Base-by-base conservation (phyloP, 1,140 invertebrate species). In the Apis laboriosa region DNA sequence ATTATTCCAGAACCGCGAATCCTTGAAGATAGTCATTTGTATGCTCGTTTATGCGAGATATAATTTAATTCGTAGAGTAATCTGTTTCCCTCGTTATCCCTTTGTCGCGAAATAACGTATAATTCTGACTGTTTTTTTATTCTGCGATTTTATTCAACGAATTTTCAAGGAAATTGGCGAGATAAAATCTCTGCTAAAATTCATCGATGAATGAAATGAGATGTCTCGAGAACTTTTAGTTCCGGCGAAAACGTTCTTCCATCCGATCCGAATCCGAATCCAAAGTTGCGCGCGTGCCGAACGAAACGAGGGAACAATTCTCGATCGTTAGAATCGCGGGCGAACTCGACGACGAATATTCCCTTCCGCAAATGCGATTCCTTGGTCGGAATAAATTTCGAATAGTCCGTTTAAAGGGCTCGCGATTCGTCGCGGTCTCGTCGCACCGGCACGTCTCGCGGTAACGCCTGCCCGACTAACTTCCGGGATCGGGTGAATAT, bases 401-500 rank as follows among this genome's bases (percentile, higher is more conserved):
- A 66, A 66, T 58, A 43, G 56, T 72, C 43, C n/a, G 71, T 58
- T 15, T 61, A 72, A 82, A 51, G 74, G 9, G 12, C 28, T 13
- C 24, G 60, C 49, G 60, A 72, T 86, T 72, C 82, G 28, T 58
- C 28, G 71, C 15, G 71, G 71, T 73, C 71, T 73, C 67, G 58
- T 51, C 71, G 81, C 81, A 85, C 84, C 87, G 68, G 84, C 89
- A 89, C 87, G 89, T 90, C 70, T 86, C 84, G 83, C 74, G 72
- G 83, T 84, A 84, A 84, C 83, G 88, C 77, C 80, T 86, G 83
- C 76, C 77, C 80, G 81, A 86, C 80, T 80, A 85, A 80, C 75
- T 87, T 80, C 24, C 71, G 76, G 61, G 60, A 56, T 63, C 83
- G 86, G 80, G 86, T 91, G 90, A 91, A 91, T 91, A 91, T 91